Conservation (phyloP, 1,140 invertebrate genomes). For the Meloidogyne hapla region DNA sequence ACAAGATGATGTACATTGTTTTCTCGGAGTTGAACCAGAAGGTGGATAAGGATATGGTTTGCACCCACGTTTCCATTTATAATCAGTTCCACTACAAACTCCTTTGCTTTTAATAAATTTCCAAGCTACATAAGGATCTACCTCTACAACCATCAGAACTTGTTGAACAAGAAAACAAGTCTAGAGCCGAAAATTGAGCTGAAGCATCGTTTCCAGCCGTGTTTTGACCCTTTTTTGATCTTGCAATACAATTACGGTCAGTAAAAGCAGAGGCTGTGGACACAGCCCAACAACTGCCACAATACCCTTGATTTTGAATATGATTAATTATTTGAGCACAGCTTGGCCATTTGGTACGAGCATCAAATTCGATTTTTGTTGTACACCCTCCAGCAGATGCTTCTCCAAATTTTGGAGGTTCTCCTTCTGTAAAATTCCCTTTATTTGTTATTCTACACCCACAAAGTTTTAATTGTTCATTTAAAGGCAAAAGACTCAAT, state of each 20-base stretch:
- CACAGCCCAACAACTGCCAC: conserved; percentile 63
- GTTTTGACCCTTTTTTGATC: background rate
- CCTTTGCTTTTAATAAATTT: conserved; percentile 21
- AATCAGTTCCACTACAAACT: conserved; percentile 16
- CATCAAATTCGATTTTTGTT: conserved; percentile 20
- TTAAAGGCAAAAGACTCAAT: background rate
- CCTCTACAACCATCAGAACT: conserved; percentile 70
- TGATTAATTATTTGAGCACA: conserved; percentile 17
- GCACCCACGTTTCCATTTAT: conserved; percentile 2
- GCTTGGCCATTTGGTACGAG: conserved; percentile 24
- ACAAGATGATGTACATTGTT: background rate
- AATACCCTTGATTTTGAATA: conserved; percentile 20
- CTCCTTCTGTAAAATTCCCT: background rate
- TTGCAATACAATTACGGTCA: conserved; percentile 79
- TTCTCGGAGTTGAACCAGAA: background rate
- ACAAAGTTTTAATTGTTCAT: background rate
- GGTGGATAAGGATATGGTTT: conserved; percentile 25
- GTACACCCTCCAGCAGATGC: background rate
- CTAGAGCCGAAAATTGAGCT: conserved; percentile 72
- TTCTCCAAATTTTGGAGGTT: background rate
- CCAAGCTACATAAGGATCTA: conserved; percentile 21
- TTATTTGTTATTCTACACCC: background rate
- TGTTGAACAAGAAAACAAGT: conserved; percentile 80
- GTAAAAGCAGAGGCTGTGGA: conserved; percentile 70
- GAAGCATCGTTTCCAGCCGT: background rate